These are phyloP conservation scores for Melospiza melodia DNA, from an alignment of 2,113 vertebrate species.

Conservation along the genomic window DNA sequence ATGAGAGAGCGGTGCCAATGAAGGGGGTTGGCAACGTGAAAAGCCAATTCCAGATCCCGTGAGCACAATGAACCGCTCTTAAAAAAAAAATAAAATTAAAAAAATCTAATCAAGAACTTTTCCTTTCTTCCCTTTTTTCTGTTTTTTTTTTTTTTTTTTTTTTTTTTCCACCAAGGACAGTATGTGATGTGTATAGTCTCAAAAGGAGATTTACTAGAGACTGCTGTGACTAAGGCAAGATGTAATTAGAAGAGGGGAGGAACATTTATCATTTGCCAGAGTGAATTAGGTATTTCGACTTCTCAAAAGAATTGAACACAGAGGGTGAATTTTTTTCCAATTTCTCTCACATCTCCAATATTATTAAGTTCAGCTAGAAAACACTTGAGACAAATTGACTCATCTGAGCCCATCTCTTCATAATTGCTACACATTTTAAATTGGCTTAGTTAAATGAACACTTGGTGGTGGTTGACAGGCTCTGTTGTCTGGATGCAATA, in stretches of 20 bases:
- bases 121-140: background rate
- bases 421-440: constrained; percentile 58
- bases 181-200: constrained; percentile 21
- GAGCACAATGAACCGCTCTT: background rate
- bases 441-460: constrained; percentile 50
- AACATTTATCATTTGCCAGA: constrained; percentile 70
- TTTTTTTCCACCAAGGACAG: background rate
- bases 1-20: background rate
- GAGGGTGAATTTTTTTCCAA: constrained; percentile 54
- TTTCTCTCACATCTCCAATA: constrained; percentile 43
- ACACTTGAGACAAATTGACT: constrained; percentile 56
- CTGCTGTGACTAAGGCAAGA: constrained; percentile 58
- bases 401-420: constrained; percentile 49
- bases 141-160: background rate
- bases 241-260: constrained; percentile 70
- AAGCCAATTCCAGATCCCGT: background rate
- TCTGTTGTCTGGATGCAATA: background rate
- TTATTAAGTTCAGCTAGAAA: constrained; percentile 58
- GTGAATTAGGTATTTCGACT: constrained; percentile 66
- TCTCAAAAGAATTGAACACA: constrained; percentile 56
- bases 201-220: constrained; percentile 67
- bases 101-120: constrained; percentile 28
- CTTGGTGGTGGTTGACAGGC: background rate
- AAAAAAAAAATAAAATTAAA: background rate
- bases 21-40: background rate